Base-by-base conservation (phyloP, 2,113 vertebrate genomes). In the Podilymbus podiceps region DNA sequence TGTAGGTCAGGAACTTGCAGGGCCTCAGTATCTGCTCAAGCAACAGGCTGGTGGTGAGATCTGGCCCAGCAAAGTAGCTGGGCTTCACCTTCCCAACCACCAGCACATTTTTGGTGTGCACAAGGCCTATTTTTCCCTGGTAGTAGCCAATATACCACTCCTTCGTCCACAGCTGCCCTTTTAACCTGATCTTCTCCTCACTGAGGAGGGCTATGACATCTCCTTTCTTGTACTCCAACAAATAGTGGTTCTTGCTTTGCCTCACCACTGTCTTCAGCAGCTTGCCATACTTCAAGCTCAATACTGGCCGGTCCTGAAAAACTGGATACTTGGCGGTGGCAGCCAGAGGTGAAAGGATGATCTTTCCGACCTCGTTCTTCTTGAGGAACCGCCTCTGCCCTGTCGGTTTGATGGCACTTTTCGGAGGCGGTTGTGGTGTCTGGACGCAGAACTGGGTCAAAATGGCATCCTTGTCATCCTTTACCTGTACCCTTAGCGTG, bases 61-160 rank as follows among this genome's bases (percentile, higher is more conserved):
- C 99, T 0, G 99, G 98, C 52, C 99, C 99, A 0, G 97, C 95
- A 42, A 99, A 98, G 91, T 98, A 98, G 95, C 98, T 98, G 76
- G 99, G 99, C 73, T 98, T 98, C 5, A 98, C 98, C 93, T 98
- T 98, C 25, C 99, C 99, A 5, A 99, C 98, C 74, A 99, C 98
- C 16, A 99, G 97, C 83, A 99, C 98, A 1, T 99, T 99, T 98
- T 99, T 99, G 71, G 98, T 96, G 52, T 99, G 99, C 74, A 99
- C 98, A 1, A 99, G 98, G 30, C 99, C 99, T 20, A 99, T 95
- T 86, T 97, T 98, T 22, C 99, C 99, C 95, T 99, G 99, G 97
- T 99, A 99, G 97, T 99, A 99, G 80, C 99, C 99, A 17, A 99
- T 99, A 88, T 99, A 99, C 99, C 99, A 99, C 92, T 99, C 99